Conservation (phyloP, 2,888 invertebrate species). For the Protodeltote pygarga region DNA sequence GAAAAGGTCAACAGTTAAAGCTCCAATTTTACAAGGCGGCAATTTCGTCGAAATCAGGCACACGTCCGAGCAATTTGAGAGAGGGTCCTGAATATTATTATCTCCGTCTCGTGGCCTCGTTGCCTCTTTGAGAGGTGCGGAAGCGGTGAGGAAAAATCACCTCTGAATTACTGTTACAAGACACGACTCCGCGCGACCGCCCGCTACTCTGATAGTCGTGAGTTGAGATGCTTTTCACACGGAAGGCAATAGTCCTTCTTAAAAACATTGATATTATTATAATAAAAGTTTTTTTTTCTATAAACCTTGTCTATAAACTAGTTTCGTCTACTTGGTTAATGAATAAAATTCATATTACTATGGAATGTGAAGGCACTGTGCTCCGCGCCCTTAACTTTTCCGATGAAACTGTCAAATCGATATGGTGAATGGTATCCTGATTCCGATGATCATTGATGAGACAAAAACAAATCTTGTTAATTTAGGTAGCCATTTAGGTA, state of each 20-base stretch:
- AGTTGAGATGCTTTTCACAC: conserved; percentile 36
- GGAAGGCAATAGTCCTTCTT: conserved; percentile 14
- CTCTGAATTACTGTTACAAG: conserved; percentile 60
- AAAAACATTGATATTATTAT: not conserved
- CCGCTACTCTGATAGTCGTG: conserved; percentile 30
- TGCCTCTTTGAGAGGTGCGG: conserved; percentile 60
- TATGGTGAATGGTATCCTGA: too few species aligned
- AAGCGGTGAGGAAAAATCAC: conserved; percentile 63
- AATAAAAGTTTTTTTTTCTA: conserved; percentile 1
- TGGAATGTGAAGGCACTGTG: too few species aligned
- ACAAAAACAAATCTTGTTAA: too few species aligned
- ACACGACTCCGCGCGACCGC: conserved; percentile 41
- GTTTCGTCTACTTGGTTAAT: too few species aligned
- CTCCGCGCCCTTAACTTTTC: too few species aligned
- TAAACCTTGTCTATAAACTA: not conserved
- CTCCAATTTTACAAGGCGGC: conserved; percentile 63
- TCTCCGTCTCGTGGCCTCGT: conserved; percentile 59
- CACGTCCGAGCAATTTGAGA: conserved; percentile 73
- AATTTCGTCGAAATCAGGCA: conserved; percentile 65
- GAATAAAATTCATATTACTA: too few species aligned
- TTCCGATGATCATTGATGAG: too few species aligned
- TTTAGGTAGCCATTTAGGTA: too few species aligned
- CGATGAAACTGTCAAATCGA: too few species aligned
- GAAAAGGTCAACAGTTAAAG: conserved; percentile 68
- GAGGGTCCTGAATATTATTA: conserved; percentile 71